Conservation (phyloP, 2,113 vertebrate species). For the Gracilinanus agilis region DNA sequence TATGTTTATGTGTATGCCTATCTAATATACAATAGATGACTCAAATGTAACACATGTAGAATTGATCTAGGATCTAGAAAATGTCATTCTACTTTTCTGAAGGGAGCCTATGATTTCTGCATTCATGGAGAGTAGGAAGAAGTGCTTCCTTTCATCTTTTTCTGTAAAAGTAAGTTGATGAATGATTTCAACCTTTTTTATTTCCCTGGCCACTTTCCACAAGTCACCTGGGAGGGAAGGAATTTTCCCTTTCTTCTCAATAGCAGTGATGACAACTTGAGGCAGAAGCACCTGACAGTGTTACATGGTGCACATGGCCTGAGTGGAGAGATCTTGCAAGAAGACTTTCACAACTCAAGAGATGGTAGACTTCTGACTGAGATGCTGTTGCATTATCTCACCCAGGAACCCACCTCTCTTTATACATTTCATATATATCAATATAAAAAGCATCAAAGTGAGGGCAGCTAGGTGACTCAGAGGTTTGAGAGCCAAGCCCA, state of each 20-base stretch:
- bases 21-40: neutral
- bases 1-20: too few relatives aligned
- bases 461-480: too few relatives aligned
- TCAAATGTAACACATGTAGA: neutral
- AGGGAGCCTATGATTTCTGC: neutral
- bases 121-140: neutral
- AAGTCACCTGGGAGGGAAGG: neutral
- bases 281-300: neutral
- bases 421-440: too few relatives aligned
- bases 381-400: neutral
- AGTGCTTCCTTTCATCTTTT: too few relatives aligned
- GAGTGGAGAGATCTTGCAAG: neutral
- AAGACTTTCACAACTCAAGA: neutral
- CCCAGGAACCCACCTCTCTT: neutral
- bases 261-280: neutral
- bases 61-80: neutral
- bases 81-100: neutral
- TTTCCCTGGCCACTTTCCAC: too few relatives aligned
- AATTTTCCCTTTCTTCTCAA: neutral
- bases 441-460: too few relatives aligned
- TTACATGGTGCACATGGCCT: neutral
- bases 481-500: too few relatives aligned
- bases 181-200: too few relatives aligned
- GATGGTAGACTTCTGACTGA: neutral
- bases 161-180: too few relatives aligned